Conservation (phyloP, 2,113 vertebrate species). For the Tragelaphus strepsiceros region DNA sequence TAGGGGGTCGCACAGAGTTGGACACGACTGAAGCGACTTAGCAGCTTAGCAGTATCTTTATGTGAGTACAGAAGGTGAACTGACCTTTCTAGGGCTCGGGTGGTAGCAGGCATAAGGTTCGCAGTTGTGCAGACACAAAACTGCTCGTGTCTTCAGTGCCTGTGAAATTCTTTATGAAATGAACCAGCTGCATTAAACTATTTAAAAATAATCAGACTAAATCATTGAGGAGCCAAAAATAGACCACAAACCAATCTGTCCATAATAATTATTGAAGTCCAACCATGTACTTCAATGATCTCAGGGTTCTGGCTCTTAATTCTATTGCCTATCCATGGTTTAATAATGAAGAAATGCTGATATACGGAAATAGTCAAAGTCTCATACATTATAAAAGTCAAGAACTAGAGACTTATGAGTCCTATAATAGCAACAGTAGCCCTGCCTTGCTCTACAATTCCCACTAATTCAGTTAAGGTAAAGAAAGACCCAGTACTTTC, state of each 20-base stretch:
- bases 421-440: background rate
- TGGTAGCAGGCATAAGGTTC: background rate
- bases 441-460: background rate
- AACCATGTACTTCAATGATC: background rate
- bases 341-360: background rate
- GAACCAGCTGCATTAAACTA: conserved; percentile 77
- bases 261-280: background rate
- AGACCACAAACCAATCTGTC: background rate
- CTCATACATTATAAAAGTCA: background rate
- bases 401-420: background rate
- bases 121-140: background rate
- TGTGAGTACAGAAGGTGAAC: background rate
- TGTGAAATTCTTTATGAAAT: conserved; percentile 64
- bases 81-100: background rate
- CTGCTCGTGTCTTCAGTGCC: conserved; percentile 70
- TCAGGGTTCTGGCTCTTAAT: background rate
- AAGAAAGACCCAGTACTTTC: background rate
- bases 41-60: background rate
- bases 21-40: no score
- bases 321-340: background rate
- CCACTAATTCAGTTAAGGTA: background rate
- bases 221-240: background rate
- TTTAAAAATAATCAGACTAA: background rate
- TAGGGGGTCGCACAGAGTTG: no score
- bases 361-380: background rate